Evolutionary conservation across 2,888 invertebrate genomes (phyloP), one percentile per base, ranked within the genome.

Genomic region (Oscheius sp.): DNA sequence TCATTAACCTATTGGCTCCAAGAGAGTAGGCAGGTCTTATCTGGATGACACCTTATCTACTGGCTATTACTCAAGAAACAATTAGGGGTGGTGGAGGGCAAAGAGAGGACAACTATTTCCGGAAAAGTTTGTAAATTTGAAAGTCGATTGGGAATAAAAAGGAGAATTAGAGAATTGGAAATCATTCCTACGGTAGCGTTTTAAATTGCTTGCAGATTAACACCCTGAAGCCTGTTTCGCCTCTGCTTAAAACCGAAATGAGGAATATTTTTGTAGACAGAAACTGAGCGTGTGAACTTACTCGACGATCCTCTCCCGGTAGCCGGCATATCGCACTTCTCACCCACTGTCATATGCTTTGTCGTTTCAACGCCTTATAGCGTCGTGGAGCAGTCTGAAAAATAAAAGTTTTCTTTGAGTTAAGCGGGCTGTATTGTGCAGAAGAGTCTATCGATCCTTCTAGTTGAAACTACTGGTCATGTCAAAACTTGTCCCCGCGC

Each of bases 281-380:
- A 13, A 53, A 53, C 9, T 3, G n/a, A 9, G 21, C 12, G 25
- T 18, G 53, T 23, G 25, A 35, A 35, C 35, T 35, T 35, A 35
- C 35, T 41, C 12, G 63, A 66, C 23, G 12, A 56, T 29, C 69
- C 69, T 69, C 69, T 69, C n/a, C 55, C 69, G 55, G 53, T 56
- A 56, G 69, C 74, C 23, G 76, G 75, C 49, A 69, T 69, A 25
- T 75, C 74, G 21, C 72, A 70, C 73, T 77, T 75, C 68, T 76
- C 79, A 43, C 77, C 77, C 59, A 79, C 77, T 55, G 79, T 79
- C 79, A 79, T 79, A 69, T 35, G 75, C 69, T 53, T 21, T 23
- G 73, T 69, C 52, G 35, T 43, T 55, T 49, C 45, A 73, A 76
- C 78, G 78, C 70, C 61, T 69, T 64, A 59, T 72, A 75, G 76